Base-by-base conservation (phyloP, 2,113 vertebrate species). In the Micromys minutus region DNA sequence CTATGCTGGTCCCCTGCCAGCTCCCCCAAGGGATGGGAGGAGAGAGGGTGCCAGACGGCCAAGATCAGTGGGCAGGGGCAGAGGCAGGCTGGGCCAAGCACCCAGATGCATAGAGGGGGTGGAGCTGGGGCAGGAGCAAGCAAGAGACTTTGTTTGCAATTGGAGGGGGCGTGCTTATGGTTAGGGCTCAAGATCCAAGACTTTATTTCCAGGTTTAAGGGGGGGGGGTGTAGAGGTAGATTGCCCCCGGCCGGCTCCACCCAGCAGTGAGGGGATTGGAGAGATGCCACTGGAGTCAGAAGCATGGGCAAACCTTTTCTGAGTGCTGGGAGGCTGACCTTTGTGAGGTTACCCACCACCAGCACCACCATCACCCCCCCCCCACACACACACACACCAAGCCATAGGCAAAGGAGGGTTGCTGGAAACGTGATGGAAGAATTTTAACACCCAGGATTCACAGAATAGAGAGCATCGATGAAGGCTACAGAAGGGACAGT, bases 21-120 rank as follows among this genome's bases (percentile, higher is more conserved):
- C 76, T 95, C 95, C 97, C 97, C 95, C 72, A 81, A n/a, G 97
- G 97, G 96, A 94, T 90, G 94, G 97, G 96, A 97, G 97, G 96
- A 59, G 91, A 95, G 89, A 96, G 89, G 87, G 95, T 93, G 96
- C 90, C 90, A 97, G 96, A 91, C 95, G n/a, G 97, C 96, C 96
- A 95, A 75, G 91, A 91, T 47, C 26, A 79, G 93, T 91, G 93
- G 96, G 94, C 86, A 81, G 79, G 80, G 96, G 94, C 81, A 96
- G 36, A 69, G 93, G 89, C 94, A 84, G 79, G 74, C 89, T 87
- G 89, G 94, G 89, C 95, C 94, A 89, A 87, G 87, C 92, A 92
- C 95, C 89, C 95, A 93, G 87, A 84, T 94, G 85, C 21, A 80
- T 19, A 59, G 90, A 71, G 86, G 74, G 84, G 92, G 94, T 90